phyloP scores from a whole-genome alignment of 2,113 vertebrate genomes.

The Plecturocebus donacophilus region DNA sequence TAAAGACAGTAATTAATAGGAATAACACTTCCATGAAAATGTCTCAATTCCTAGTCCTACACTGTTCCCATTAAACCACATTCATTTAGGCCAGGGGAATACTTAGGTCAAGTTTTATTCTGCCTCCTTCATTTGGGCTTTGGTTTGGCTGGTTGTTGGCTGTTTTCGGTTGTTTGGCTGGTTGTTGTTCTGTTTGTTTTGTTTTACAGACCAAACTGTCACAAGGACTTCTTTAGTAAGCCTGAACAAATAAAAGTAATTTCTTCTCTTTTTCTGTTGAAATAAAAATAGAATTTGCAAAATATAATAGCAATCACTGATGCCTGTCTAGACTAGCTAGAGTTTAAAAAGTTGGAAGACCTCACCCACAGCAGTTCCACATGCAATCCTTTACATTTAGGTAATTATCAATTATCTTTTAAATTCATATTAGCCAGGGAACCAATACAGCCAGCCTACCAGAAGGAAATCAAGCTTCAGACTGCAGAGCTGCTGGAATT shows the following conservation, averaged over 20 bases:
- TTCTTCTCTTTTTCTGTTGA: background rate
- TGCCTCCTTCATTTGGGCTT: background rate
- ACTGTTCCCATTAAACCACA: background rate
- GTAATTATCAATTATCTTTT: background rate
- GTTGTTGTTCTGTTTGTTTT: background rate
- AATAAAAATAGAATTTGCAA: conserved; percentile 29
- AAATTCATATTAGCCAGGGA: background rate
- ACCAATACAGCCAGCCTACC: background rate
- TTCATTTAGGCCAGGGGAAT: background rate
- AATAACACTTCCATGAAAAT: background rate
- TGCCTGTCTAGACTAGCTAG: background rate
- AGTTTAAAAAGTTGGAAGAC: background rate
- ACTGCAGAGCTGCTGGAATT: background rate
- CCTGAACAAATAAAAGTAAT: background rate
- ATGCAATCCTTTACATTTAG: background rate
- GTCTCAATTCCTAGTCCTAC: background rate
- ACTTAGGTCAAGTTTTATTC: background rate
- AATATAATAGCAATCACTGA: background rate
- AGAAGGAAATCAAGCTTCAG: background rate
- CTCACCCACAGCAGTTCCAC: background rate
- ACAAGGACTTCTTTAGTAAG: background rate
- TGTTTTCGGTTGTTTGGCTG: background rate
- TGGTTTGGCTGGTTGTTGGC: background rate
- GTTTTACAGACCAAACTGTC: background rate
- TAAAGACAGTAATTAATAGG: rapidly evolving